Percentiles rank a stretch among this genome's conserved stretches.
These are phyloP conservation scores for Malacoctenus gilli DNA, from an alignment of 2,797 vertebrate species.

Conservation along the genomic window DNA sequence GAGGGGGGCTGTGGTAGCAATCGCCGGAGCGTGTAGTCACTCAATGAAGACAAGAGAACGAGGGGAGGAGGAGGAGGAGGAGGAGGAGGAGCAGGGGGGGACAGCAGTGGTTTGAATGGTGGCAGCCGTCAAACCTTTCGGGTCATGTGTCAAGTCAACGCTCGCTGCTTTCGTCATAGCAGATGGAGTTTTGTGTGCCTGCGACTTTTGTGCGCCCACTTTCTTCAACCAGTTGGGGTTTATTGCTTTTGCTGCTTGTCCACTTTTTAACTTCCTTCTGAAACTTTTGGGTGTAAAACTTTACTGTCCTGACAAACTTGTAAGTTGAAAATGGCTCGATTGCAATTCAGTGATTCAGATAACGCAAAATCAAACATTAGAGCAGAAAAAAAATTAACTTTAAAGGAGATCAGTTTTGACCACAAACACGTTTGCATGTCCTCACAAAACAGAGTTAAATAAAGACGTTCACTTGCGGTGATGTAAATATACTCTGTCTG, in stretches of 20 bases:
- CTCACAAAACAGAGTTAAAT: too few relatives aligned
- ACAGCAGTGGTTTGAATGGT: constrained; percentile 35
- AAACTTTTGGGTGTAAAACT: too few relatives aligned
- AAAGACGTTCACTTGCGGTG: too few relatives aligned
- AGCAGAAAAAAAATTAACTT: too few relatives aligned
- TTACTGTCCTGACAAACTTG: too few relatives aligned
- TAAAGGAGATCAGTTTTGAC: too few relatives aligned
- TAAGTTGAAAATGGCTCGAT: too few relatives aligned
- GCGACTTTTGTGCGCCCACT: too few relatives aligned
- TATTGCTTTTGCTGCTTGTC: neutral
- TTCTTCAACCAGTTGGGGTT: constrained; percentile 1
- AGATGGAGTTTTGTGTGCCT: constrained; percentile 48
- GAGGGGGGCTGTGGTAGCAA: constrained; percentile 40
- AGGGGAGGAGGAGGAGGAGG: constrained; percentile 26
- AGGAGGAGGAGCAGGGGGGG: constrained; percentile 33
- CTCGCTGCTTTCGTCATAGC: constrained; percentile 44
- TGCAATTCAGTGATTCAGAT: too few relatives aligned
- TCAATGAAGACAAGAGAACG: constrained; percentile 44
- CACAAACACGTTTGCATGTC: too few relatives aligned
- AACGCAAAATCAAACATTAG: too few relatives aligned
- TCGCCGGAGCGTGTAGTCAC: constrained; percentile 54
- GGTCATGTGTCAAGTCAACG: constrained; percentile 67
- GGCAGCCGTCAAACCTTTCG: constrained; percentile 52
- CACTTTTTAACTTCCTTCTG: constrained; percentile 9
- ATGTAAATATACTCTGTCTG: too few relatives aligned